Evolutionary conservation across 2,888 invertebrate genomes (phyloP), one percentile per base, ranked within the genome.

Genomic region (Cetonia aurata): DNA sequence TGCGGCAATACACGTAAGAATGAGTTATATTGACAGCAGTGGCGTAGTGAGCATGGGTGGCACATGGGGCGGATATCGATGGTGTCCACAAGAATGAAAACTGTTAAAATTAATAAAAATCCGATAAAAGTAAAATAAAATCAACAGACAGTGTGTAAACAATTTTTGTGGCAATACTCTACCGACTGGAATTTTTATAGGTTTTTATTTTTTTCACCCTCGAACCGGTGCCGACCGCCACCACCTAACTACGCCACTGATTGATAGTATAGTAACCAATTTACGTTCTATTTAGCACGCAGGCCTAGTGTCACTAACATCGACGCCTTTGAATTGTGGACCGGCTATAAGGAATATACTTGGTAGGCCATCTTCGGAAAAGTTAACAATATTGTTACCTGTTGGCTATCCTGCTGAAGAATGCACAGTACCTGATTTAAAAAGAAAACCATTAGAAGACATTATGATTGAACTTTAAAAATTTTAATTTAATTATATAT

Each of bases 321-420:
- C 96, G 2, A 97, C 96, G 0, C 97, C 97, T 0, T 85, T 97
- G 56, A 97, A 97, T 83, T 96, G 96, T 84, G 96, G 95, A 9
- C 91, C 94, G 2, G 91, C 93, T 0, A 86, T 97, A 19, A 87
- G 94, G 10, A 84, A 85, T 17, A 86, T 97, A 6, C 87, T 97
- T 0, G 86, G 88, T n/a, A 87, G 97, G 62, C 96, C 96, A 0
- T 77, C 81, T 0, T 91, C 92, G 78, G 97, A 97, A 82, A 93
- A 96, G 75, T 85, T 96, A 25, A 88, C 92, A 6, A 87, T 96
- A 0, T 87, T 97, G 4, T 85, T 97, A 12, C 96, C 97, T 0
- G 91, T 97, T 0, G 97, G 97, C 0, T 94, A 93, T 85, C 94
- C 96, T 0, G 88, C 92, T 1, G 82, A 88, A n/a, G 89, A 92